These are phyloP conservation scores for Meiosimyza platycephala DNA, from an alignment of 2,888 invertebrate species.

Conservation along the genomic window DNA sequence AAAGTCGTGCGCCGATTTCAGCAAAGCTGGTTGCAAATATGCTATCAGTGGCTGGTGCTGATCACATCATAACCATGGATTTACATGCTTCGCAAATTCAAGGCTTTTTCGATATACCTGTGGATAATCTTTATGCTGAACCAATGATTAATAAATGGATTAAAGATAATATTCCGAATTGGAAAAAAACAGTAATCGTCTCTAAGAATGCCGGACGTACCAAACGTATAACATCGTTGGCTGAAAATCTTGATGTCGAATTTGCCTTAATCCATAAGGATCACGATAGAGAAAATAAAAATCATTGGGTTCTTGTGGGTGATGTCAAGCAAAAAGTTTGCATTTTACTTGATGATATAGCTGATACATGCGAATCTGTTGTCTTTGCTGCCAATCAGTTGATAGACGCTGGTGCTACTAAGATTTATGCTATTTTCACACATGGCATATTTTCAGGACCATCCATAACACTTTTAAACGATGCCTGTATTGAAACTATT, in stretches of 20 bases:
- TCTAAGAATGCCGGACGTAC: conserved; percentile 94
- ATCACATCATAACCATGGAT: conserved; percentile 94
- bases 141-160: conserved; percentile 93
- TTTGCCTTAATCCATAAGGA: conserved; percentile 95
- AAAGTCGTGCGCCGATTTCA: conserved; percentile 84
- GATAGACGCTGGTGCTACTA: conserved; percentile 84
- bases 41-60: conserved; percentile 89
- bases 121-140: conserved; percentile 91
- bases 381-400: conserved; percentile 89
- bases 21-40: conserved; percentile 92
- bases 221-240: conserved; percentile 90
- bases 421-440: conserved; percentile 88
- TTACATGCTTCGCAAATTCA: conserved; percentile 93
- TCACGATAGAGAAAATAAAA: conserved; percentile 88
- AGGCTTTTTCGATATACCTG: conserved; percentile 94
- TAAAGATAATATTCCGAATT: conserved; percentile 88
- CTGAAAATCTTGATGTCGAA: conserved; percentile 89
- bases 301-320: conserved; percentile 91
- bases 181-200: conserved; percentile 88
- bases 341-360: conserved; percentile 92
- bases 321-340: conserved; percentile 87
- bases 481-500: conserved; percentile 87
- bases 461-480: conserved; percentile 87
- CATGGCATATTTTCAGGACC: conserved; percentile 93
- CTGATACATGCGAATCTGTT: conserved; percentile 91